Evolutionary conservation across 2,888 invertebrate species (phyloP).

Genomic region (Campaea margaritaria): DNA sequence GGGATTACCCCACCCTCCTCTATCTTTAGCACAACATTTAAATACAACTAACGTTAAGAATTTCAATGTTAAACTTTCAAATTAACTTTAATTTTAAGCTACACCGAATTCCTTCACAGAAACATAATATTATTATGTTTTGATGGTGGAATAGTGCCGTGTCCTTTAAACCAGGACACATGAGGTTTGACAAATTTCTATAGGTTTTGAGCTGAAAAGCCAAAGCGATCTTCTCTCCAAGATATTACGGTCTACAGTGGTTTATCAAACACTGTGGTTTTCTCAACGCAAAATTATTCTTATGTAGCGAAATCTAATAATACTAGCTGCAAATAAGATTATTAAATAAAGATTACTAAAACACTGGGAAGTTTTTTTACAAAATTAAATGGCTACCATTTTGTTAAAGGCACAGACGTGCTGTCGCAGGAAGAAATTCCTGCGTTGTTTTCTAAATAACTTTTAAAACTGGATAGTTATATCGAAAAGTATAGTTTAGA

Average conservation of each 20-base stretch:
- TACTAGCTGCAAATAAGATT: constrained; percentile 15
- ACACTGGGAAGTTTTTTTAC: constrained; percentile 35
- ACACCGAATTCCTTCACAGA: no score
- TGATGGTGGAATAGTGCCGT: no score
- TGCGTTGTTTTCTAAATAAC: constrained; percentile 18
- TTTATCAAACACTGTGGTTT: neutral
- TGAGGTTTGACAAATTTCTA: no score
- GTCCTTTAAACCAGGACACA: no score
- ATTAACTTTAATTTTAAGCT: no score
- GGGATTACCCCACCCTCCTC: no score
- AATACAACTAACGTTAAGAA: no score
- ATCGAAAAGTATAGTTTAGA: constrained; percentile 11
- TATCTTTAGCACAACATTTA: no score
- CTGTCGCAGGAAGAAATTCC: constrained; percentile 29
- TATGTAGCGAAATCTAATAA: constrained; percentile 1
- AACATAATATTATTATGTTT: no score
- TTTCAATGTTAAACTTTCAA: no score
- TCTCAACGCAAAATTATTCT: constrained; percentile 10
- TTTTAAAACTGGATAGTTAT: constrained; percentile 12
- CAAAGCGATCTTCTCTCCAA: no score
- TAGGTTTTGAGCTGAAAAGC: no score
- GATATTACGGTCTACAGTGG: neutral
- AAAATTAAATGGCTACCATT: constrained; percentile 31
- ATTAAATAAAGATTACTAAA: constrained; percentile 14
- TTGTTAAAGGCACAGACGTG: constrained; percentile 60